A percentile compares a stretch with the other conserved stretches of the same genome.
Evolutionary conservation across 1,140 invertebrate genomes (phyloP).

Genomic region (Megathymus violae): DNA sequence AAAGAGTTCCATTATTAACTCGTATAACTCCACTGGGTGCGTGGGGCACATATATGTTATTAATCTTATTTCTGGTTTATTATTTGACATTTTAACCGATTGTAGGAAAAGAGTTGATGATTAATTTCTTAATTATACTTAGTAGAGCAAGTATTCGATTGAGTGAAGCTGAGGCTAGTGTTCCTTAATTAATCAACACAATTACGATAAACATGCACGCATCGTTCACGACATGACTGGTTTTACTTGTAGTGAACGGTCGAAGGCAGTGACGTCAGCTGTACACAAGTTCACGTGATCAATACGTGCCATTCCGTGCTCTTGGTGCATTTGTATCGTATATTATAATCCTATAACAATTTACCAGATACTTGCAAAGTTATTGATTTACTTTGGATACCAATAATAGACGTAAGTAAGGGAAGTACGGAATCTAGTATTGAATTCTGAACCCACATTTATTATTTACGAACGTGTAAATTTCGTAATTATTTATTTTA

Average conservation of each 20-base stretch:
- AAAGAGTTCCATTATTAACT: conserved; percentile 83
- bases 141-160: neutral
- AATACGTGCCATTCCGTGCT: conserved; percentile 31
- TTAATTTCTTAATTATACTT: conserved; percentile 7
- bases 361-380: too few relatives aligned
- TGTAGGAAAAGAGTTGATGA: conserved; percentile 14
- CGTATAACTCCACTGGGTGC: conserved; percentile 86
- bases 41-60: conserved; percentile 86
- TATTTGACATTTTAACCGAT: conserved; percentile 53
- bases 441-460: too few relatives aligned
- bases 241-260: conserved; percentile 38
- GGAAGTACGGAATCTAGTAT: too few relatives aligned
- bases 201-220: conserved; percentile 56
- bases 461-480: too few relatives aligned
- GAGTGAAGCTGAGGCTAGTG: neutral
- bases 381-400: too few relatives aligned
- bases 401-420: too few relatives aligned
- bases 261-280: conserved; percentile 38
- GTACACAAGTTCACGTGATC: conserved; percentile 38
- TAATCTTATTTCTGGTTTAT: conserved; percentile 77
- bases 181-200: conserved; percentile 38
- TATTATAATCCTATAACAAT: too few relatives aligned
- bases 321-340: neutral
- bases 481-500: too few relatives aligned
- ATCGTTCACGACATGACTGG: conserved; percentile 49